Evolutionary conservation across 2,888 invertebrate species (phyloP).

Genomic region (Amiota mariae): DNA sequence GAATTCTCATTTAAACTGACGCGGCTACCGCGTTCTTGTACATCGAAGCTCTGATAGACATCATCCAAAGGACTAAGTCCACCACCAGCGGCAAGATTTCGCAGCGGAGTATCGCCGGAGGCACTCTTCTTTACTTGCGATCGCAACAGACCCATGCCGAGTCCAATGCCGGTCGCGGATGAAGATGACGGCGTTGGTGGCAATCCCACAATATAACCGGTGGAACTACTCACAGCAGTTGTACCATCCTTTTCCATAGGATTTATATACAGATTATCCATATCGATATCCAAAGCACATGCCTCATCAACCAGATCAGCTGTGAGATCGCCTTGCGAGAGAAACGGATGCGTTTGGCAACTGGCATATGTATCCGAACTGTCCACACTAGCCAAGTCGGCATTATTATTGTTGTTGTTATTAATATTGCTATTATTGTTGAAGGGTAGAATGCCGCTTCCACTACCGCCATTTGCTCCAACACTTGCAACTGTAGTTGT

Average conservation of each 20-base stretch:
- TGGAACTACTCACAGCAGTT: conserved; percentile 55
- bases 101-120: conserved; percentile 83
- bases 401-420: conserved; percentile 73
- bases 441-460: conserved; percentile 47
- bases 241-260: conserved; percentile 80
- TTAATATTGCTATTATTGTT: conserved; percentile 62
- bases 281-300: conserved; percentile 75
- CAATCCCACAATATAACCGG: conserved; percentile 66
- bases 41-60: conserved; percentile 76
- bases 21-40: conserved; percentile 75
- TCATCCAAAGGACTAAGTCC: conserved; percentile 78
- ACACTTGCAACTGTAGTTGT: conserved; percentile 54
- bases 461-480: conserved; percentile 46
- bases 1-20: conserved; percentile 80
- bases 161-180: conserved; percentile 53
- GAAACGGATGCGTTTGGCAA: conserved; percentile 95
- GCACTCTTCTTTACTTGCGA: conserved; percentile 83
- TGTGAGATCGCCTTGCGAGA: conserved; percentile 87
- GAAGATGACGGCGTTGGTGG: conserved; percentile 51
- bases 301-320: conserved; percentile 74
- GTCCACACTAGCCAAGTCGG: conserved; percentile 78
- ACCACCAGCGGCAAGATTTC: conserved; percentile 75
- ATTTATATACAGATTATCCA: conserved; percentile 91
- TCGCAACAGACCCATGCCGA: conserved; percentile 74
- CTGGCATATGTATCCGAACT: conserved; percentile 96